Conservation (phyloP, 2,888 invertebrate genomes). For the Ecliptopera silaceata region DNA sequence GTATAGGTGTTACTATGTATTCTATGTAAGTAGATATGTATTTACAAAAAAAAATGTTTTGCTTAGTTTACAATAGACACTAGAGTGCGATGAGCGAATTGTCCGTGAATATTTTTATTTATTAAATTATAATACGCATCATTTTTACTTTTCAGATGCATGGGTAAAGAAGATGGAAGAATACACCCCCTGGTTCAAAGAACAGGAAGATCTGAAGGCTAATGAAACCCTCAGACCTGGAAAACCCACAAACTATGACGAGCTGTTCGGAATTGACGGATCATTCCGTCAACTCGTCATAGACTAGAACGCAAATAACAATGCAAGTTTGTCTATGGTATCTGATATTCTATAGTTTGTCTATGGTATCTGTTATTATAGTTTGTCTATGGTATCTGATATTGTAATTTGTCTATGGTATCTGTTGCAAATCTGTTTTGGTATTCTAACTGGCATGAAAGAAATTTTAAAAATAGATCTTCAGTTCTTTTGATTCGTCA, state of each 20-base stretch:
- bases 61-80: no score
- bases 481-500: no score
- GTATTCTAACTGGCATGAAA: slow-evolving; percentile 11
- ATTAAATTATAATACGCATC: no score
- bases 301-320: slow-evolving; percentile 77
- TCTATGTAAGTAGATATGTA: no score
- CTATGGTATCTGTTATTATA: no score
- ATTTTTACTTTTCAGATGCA: slow-evolving; percentile 80
- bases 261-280: slow-evolving; percentile 94
- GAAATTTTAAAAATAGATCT: slow-evolving; percentile 3
- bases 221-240: slow-evolving; percentile 92
- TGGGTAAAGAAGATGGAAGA: slow-evolving; percentile 91
- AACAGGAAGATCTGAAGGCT: slow-evolving; percentile 89
- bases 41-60: no score
- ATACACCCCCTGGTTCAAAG: slow-evolving; percentile 91
- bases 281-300: slow-evolving; percentile 93
- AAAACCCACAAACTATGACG: slow-evolving; percentile 92
- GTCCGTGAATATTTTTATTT: no score
- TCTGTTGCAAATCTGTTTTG: slow-evolving; percentile 6
- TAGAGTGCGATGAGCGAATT: no score
- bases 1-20: no score
- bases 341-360: no score
- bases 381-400: background rate
- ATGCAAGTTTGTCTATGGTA: slow-evolving; percentile 12
- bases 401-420: no score